Percentiles rank a stretch among this genome's conserved stretches.
Conservation (phyloP, 1,140 invertebrate species). For the Neocloeon triangulifer region DNA sequence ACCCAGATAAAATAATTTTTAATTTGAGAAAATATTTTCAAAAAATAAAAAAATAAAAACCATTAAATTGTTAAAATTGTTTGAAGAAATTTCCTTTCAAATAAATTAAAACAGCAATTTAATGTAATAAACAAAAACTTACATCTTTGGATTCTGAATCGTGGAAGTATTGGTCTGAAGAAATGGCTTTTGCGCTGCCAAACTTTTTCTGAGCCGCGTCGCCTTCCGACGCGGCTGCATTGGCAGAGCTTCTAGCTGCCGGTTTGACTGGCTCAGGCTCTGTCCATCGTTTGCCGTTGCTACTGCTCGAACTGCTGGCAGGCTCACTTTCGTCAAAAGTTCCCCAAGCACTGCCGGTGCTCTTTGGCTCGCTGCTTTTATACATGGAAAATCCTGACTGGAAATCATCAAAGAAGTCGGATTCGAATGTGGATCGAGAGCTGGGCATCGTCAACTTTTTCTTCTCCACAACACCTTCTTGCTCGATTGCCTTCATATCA, state of each 20-base stretch:
- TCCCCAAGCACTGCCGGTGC: neutral
- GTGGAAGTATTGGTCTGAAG: slow-evolving; percentile 87
- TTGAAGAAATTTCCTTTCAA: neutral
- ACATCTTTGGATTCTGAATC: slow-evolving; percentile 24
- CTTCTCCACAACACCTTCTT: slow-evolving; percentile 35
- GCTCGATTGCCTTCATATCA: slow-evolving; percentile 84
- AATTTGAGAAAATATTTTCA: slow-evolving; percentile 9
- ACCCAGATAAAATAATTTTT: slow-evolving; percentile 17
- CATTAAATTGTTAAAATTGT: neutral
- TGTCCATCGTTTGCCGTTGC: too few relatives aligned
- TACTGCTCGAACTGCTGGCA: too few relatives aligned
- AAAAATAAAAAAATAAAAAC: too few relatives aligned
- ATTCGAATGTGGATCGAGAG: too few relatives aligned
- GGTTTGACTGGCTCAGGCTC: neutral
- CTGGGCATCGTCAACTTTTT: too few relatives aligned
- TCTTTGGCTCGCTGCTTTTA: slow-evolving; percentile 3
- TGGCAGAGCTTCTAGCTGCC: slow-evolving; percentile 2
- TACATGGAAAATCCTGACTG: slow-evolving; percentile 5
- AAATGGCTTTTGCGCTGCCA: slow-evolving; percentile 89
- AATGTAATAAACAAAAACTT: slow-evolving; percentile 4
- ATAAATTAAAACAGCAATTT: slow-evolving; percentile 3
- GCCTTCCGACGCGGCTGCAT: slow-evolving; percentile 6
- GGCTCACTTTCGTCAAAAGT: neutral
- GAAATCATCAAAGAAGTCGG: slow-evolving; percentile 23
- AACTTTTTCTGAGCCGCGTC: slow-evolving; percentile 83